Conservation (phyloP, 2,797 vertebrate species). For the Rhyacichthys aspro region DNA sequence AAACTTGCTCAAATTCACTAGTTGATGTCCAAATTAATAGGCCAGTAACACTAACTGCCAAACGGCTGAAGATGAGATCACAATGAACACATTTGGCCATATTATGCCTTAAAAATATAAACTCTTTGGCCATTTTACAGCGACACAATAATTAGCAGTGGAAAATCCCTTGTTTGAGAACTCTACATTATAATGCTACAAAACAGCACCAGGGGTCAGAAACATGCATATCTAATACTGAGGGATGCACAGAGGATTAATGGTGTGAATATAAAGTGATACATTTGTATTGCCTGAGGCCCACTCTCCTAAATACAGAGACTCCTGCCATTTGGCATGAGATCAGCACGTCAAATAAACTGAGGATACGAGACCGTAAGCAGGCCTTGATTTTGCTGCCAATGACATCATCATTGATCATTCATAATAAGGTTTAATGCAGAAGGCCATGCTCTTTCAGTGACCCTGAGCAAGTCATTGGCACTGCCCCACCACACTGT, state of each 20-base stretch:
- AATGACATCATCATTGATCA: conserved; percentile 47
- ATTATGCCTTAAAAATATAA: too few relatives aligned
- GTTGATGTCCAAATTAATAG: too few relatives aligned
- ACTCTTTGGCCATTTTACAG: not conserved
- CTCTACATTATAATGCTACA: not conserved
- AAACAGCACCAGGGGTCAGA: conserved; percentile 5
- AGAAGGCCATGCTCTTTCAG: conserved; percentile 21
- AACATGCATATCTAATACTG: conserved; percentile 13
- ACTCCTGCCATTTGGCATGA: conserved; percentile 27
- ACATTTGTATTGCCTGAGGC: conserved; percentile 9
- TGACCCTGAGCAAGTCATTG: conserved; percentile 13
- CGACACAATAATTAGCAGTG: conserved; percentile 10
- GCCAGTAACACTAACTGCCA: too few relatives aligned
- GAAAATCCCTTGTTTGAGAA: not conserved
- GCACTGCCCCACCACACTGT: conserved; percentile 2
- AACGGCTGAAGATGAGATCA: too few relatives aligned
- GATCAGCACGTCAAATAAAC: conserved; percentile 14
- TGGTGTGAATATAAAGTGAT: conserved; percentile 20
- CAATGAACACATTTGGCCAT: too few relatives aligned
- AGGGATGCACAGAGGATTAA: conserved; percentile 1
- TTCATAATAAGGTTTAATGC: conserved; percentile 46
- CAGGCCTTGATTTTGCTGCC: conserved; percentile 24
- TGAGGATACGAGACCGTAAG: conserved; percentile 22
- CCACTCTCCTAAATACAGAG: conserved; percentile 13
- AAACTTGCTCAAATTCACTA: too few relatives aligned